Evolutionary conservation across 1,140 invertebrate species (phyloP).

Genomic region (Aradophagus sp.): DNA sequence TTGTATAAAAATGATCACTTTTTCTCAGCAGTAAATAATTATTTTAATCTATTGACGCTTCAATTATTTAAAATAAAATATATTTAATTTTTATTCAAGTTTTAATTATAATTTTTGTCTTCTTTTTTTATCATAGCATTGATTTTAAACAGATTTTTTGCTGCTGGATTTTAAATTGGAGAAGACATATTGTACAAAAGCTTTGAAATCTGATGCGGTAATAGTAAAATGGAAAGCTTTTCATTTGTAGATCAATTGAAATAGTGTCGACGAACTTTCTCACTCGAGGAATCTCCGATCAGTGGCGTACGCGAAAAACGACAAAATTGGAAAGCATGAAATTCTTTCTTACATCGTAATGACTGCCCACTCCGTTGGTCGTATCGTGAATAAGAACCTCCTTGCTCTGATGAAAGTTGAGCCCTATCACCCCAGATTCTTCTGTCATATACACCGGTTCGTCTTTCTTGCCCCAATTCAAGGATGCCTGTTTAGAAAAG

Average conservation of each 20-base stretch:
- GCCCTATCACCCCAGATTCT: slow-evolving; percentile 87
- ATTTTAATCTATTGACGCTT: too few relatives aligned
- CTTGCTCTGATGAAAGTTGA: slow-evolving; percentile 93
- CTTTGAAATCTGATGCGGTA: too few relatives aligned
- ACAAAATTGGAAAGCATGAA: slow-evolving; percentile 56
- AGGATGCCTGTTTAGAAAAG: slow-evolving; percentile 80
- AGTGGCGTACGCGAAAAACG: slow-evolving; percentile 31
- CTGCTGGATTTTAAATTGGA: too few relatives aligned
- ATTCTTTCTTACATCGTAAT: slow-evolving; percentile 74
- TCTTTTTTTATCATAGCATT: too few relatives aligned
- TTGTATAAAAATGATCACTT: too few relatives aligned
- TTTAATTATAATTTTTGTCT: too few relatives aligned
- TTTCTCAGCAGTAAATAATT: too few relatives aligned
- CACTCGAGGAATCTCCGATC: slow-evolving; percentile 34
- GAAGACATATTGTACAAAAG: too few relatives aligned
- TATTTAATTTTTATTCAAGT: too few relatives aligned
- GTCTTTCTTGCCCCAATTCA: slow-evolving; percentile 87
- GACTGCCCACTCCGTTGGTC: slow-evolving; percentile 79
- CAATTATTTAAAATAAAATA: too few relatives aligned
- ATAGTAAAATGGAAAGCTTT: too few relatives aligned
- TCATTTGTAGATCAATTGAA: slow-evolving; percentile 10
- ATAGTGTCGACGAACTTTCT: slow-evolving; percentile 23
- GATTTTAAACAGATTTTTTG: too few relatives aligned
- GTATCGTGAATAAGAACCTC: slow-evolving; percentile 86
- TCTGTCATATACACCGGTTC: slow-evolving; percentile 88